Conservation (phyloP, 2,888 invertebrate species). For the Diaprepes abbreviatus region DNA sequence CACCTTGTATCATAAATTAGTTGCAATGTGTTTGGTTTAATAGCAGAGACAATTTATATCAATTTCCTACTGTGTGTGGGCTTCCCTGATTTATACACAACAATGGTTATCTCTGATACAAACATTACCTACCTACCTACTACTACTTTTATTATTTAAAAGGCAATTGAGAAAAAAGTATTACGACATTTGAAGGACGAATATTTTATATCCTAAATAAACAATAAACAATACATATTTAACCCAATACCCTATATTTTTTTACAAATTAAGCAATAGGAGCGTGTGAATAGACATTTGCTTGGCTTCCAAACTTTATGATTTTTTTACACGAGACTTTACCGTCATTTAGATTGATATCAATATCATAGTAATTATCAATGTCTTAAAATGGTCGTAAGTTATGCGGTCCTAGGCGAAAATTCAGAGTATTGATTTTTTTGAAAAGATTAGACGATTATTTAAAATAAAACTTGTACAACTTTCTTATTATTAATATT, state of each 20-base stretch:
- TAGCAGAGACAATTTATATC: neutral
- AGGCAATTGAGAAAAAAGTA: slow-evolving; percentile 11
- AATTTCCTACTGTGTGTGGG: neutral
- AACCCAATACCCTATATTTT: neutral
- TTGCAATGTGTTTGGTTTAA: neutral
- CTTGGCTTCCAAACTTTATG: too few relatives aligned
- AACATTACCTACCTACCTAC: slow-evolving; percentile 17
- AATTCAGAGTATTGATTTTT: too few relatives aligned
- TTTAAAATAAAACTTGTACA: too few relatives aligned
- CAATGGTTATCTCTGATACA: neutral
- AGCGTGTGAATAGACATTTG: neutral
- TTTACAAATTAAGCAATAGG: neutral
- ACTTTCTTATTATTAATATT: too few relatives aligned
- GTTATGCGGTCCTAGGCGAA: too few relatives aligned
- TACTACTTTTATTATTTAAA: slow-evolving; percentile 17
- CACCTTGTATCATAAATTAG: neutral
- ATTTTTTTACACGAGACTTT: too few relatives aligned
- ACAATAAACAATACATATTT: slow-evolving; percentile 26
- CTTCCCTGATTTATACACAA: neutral
- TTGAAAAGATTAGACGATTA: too few relatives aligned
- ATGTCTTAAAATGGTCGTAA: too few relatives aligned
- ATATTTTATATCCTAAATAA: slow-evolving; percentile 16
- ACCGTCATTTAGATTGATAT: too few relatives aligned
- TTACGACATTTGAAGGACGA: slow-evolving; percentile 19
- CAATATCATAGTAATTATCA: too few relatives aligned